phyloP scores from a whole-genome alignment of 2,888 invertebrate species.

The Camptogramma bilineatum region DNA sequence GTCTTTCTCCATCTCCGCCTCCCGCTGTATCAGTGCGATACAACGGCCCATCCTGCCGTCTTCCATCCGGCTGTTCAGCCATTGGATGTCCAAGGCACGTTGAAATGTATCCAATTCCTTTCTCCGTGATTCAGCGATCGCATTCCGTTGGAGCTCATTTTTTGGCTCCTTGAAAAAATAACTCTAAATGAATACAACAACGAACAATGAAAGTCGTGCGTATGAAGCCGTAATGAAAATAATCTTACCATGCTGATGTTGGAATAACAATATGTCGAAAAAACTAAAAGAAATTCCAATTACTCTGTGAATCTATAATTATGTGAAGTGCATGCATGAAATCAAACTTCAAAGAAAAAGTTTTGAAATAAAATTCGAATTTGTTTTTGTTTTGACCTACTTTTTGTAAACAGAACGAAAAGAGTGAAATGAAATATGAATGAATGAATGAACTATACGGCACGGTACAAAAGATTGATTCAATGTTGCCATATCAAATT shows the following conservation, averaged over 20 bases:
- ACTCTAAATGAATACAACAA: background rate
- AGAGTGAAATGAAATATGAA: background rate
- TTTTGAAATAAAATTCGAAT: constrained; percentile 16
- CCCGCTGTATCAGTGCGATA: constrained; percentile 69
- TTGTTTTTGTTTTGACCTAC: background rate
- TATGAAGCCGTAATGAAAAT: too few species aligned
- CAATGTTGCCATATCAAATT: constrained; percentile 5
- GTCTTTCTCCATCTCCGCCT: constrained; percentile 76
- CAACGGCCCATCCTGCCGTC: constrained; percentile 75
- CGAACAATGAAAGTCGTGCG: too few species aligned
- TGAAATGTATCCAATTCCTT: constrained; percentile 66
- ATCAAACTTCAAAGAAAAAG: background rate
- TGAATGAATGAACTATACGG: background rate
- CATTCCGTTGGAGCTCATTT: constrained; percentile 71
- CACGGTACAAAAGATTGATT: too few species aligned
- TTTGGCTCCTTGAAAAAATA: constrained; percentile 44
- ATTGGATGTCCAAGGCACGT: constrained; percentile 70
- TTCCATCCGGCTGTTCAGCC: constrained; percentile 77
- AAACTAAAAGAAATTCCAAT: constrained; percentile 12
- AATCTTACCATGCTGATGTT: constrained; percentile 21
- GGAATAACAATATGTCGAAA: constrained; percentile 1
- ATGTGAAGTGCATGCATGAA: background rate
- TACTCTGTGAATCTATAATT: too few species aligned
- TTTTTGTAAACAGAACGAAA: constrained; percentile 6
- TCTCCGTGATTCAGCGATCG: constrained; percentile 56